A percentile compares a stretch with the other conserved stretches of the same genome.
Conservation (phyloP, 1,140 invertebrate genomes). For the Episyrphus balteatus region DNA sequence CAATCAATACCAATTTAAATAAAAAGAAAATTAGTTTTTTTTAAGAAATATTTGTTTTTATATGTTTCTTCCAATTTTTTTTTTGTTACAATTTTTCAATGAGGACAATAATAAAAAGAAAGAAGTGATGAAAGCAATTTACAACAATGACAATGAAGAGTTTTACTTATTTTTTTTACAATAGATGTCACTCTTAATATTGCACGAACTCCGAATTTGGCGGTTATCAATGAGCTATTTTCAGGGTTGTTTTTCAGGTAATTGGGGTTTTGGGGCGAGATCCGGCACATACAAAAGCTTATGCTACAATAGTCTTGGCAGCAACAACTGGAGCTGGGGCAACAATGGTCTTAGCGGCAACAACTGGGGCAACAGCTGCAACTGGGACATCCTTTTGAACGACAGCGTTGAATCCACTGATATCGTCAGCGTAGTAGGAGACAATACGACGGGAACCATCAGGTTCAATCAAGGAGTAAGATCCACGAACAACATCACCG, state of each 20-base stretch:
- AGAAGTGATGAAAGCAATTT: constrained; percentile 4
- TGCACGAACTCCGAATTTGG: constrained; percentile 5
- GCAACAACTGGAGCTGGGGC: constrained; percentile 16
- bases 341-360: constrained; percentile 12
- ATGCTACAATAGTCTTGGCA: constrained; percentile 14
- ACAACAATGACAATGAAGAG: constrained; percentile 27
- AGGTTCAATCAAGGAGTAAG: constrained; percentile 44
- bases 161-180: constrained; percentile 32
- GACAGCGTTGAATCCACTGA: constrained; percentile 47
- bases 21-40: background rate
- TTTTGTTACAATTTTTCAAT: background rate
- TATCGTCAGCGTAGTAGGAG: constrained; percentile 42
- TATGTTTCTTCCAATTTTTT: background rate
- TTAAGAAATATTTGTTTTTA: background rate
- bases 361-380: constrained; percentile 25
- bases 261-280: background rate
- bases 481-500: constrained; percentile 45
- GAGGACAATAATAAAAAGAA: background rate
- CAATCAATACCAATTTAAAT: too few species aligned
- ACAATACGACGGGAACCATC: constrained; percentile 45
- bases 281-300: constrained; percentile 22
- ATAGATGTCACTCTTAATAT: constrained; percentile 28
- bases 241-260: background rate
- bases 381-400: constrained; percentile 44
- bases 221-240: background rate